Base-by-base conservation (phyloP, 2,888 invertebrate genomes). In the Tridacna crocea region DNA sequence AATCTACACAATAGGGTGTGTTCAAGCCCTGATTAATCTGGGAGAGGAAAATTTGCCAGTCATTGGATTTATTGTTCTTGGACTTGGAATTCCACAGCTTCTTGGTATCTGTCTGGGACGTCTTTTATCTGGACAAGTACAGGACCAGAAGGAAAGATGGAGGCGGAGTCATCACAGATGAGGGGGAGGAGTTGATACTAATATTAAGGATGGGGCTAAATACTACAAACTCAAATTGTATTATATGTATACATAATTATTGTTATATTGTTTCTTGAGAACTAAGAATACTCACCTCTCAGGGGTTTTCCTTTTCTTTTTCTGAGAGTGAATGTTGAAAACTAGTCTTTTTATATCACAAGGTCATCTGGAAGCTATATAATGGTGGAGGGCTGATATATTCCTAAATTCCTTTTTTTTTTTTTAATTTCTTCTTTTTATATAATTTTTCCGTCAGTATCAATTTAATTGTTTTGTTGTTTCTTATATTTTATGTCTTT, bases 61-160 rank as follows among this genome's bases (percentile, higher is more conserved):
- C 3, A 85, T 92, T n/a, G 92, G 91, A n/a, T 92, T 91, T 17
- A 77, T 92, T 17, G 88, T 90, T 13, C 87, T 92, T 17, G 92
- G 89, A 19, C 82, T 92, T 19, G 90, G 90, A 13, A 83, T 92
- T n/a, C 90, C 91, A 36, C 91, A 91, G 88, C 61, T 91, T 19
- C 79, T 91, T 22, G 91, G 89, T 0, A 90, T 91, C 46, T 90
- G 88, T 74, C 82, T 91, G 48, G 87, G 90, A 0, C 79, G 90
- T 51, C 82, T 90, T 17, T 77, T 91, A 46, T 85, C 88, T 55
- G 88, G 88, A n/a, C 91, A 91, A 79, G 88, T 91, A 19, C 79
- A 87, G 74, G 90, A 91, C 61, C 91, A 91, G 80, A 84, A 84
- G 58, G 89, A 87, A 13, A 77, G 89, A 68, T 91, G 88, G 87